These are phyloP conservation scores for Aptenodytes patagonicus DNA, from an alignment of 2,113 vertebrate genomes.

Conservation along the genomic window DNA sequence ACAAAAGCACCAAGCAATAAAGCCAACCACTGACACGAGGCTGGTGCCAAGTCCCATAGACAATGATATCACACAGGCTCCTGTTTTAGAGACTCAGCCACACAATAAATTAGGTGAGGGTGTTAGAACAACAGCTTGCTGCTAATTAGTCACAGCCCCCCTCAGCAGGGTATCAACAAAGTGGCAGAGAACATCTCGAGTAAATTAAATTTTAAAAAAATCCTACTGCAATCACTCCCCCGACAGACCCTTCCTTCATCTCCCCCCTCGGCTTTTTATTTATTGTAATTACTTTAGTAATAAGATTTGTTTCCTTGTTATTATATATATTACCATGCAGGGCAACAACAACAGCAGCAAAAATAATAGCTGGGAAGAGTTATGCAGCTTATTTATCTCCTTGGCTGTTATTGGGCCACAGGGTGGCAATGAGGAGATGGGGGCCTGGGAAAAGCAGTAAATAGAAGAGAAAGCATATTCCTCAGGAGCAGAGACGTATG, in stretches of 20 bases:
- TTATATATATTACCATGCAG: slow-evolving; percentile 69
- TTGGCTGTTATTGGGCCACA: slow-evolving; percentile 65
- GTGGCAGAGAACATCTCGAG: slow-evolving; percentile 21
- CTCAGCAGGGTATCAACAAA: slow-evolving; percentile 32
- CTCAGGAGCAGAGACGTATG: slow-evolving; percentile 58
- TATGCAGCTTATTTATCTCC: slow-evolving; percentile 79
- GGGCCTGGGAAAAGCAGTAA: slow-evolving; percentile 60
- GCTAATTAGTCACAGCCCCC: slow-evolving; percentile 68
- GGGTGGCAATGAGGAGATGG: slow-evolving; percentile 40
- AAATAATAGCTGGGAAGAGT: slow-evolving; percentile 70
- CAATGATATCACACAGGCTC: slow-evolving; percentile 9
- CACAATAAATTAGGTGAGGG: slow-evolving; percentile 43
- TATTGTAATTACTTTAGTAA: slow-evolving; percentile 79
- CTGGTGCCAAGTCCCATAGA: neutral
- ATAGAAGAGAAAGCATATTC: slow-evolving; percentile 68
- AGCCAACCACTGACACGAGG: neutral
- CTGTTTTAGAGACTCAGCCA: slow-evolving; percentile 12
- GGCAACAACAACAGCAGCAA: slow-evolving; percentile 57
- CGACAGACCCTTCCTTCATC: slow-evolving; percentile 57
- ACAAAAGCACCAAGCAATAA: slow-evolving; percentile 14
- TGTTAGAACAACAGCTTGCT: slow-evolving; percentile 49
- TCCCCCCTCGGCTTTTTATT: slow-evolving; percentile 71
- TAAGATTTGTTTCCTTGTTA: slow-evolving; percentile 79
- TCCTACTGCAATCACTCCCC: slow-evolving; percentile 64
- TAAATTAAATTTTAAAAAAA: slow-evolving; percentile 73